Evolutionary conservation across 2,113 vertebrate genomes (phyloP).

Genomic region (Gopherus evgoodei): DNA sequence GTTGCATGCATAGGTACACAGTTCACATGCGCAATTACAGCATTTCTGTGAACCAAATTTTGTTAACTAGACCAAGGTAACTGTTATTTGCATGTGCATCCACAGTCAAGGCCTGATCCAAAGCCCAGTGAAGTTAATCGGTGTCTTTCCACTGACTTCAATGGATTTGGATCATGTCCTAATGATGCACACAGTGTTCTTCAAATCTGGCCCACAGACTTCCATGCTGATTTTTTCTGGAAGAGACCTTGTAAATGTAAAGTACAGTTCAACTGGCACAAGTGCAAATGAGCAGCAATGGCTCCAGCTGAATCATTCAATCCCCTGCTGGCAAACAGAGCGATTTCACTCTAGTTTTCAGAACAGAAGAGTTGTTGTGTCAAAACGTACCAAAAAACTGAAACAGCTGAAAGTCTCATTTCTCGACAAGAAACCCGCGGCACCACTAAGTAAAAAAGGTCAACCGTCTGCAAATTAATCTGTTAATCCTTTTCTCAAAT

Average conservation of each 20-base stretch:
- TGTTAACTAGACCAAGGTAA: background rate
- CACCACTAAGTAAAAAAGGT: background rate
- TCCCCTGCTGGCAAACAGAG: fast-evolving
- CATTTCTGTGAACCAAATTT: background rate
- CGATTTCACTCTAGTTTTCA: background rate
- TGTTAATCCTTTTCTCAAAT: constrained; percentile 55
- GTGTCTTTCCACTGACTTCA: background rate
- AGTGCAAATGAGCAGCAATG: background rate
- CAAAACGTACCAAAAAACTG: background rate
- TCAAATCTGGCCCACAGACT: background rate
- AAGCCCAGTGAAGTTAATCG: background rate
- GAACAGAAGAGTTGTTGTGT: background rate
- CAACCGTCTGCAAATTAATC: constrained; percentile 49
- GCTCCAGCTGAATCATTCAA: background rate
- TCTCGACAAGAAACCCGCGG: background rate
- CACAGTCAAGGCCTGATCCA: background rate
- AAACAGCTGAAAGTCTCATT: constrained; percentile 3
- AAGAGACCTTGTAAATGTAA: fast-evolving
- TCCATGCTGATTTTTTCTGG: background rate
- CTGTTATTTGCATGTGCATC: background rate
- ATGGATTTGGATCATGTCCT: background rate
- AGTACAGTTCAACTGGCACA: background rate
- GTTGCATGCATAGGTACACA: background rate
- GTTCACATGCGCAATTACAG: background rate
- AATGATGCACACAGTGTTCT: background rate